Base-by-base conservation (phyloP, 2,888 invertebrate species). In the Chymomyza amoena region DNA sequence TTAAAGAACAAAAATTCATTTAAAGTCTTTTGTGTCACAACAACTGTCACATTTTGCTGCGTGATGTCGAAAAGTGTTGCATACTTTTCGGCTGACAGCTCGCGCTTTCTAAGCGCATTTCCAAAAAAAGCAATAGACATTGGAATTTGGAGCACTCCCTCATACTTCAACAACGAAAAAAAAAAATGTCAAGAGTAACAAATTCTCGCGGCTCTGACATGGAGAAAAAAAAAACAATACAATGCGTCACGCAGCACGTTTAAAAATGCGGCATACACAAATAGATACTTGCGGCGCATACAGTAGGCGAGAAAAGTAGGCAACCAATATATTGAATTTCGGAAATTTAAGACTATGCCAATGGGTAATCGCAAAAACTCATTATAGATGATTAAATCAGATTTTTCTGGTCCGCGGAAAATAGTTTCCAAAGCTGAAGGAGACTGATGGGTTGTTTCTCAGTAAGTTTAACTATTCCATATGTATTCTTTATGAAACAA, bases 111-210 rank as follows among this genome's bases (percentile, higher is more conserved):
- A 36, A 16, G 25, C 50, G 13, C 9, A 20, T 64, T 51, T 5
- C 60, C 32, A 32, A 0, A 0, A 67, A 20, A 59, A 32, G 36
- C 64, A 25, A 6, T 20, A 45, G 39, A 45, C 39, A 45, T 45
- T 71, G 75, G 73, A 86, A 84, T 84, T 72, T 67, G 45, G 20
- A 50, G 74, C 51, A 62, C 69, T 61, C 20, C 51, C 51, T 39
- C 18, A 28, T 51, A 39, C 13, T 15, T 7, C 28, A 45, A 78
- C 71, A 59, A 2, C 28, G 3, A 32, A 9, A 32, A 32, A 32
- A 62, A 59, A 62, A 85, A 72, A 72, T 80, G 77, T 85, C 81
- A 83, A 80, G 71, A 72, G 72, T 83, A 77, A 82, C 80, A 84
- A 84, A 87, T 87, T 66, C 78, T 77, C 57, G 61, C 28, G 56